Evolutionary conservation across 2,113 vertebrate genomes (phyloP).

Genomic region (Erpornis zantholeuca): DNA sequence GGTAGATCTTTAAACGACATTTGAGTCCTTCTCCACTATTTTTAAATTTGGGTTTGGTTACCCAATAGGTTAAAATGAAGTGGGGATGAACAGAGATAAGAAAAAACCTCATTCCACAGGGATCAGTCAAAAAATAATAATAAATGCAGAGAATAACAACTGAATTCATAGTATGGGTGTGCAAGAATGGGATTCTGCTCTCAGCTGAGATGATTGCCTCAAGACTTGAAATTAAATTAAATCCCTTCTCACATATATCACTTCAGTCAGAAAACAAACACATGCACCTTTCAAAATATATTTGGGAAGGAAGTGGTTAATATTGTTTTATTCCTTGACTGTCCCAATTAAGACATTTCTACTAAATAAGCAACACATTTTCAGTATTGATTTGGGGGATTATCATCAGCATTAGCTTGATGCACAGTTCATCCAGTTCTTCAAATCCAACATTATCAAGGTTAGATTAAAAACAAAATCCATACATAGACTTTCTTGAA

Average conservation of each 20-base stretch:
- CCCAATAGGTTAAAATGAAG: background rate
- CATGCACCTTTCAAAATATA: background rate
- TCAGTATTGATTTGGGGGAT: background rate
- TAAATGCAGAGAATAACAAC: background rate
- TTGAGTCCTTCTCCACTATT: background rate
- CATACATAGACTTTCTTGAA: background rate
- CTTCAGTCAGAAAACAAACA: background rate
- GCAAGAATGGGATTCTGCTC: background rate
- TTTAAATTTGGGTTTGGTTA: background rate
- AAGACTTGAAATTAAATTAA: background rate
- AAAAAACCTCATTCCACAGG: background rate
- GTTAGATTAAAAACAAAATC: background rate
- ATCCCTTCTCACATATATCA: background rate
- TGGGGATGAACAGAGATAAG: background rate
- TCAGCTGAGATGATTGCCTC: background rate
- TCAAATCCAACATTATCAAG: background rate
- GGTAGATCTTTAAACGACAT: background rate
- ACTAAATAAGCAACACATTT: background rate
- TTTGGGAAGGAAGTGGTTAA: background rate
- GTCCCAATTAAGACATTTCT: background rate
- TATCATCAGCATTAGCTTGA: background rate
- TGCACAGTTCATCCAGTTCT: background rate
- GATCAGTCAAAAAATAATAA: background rate
- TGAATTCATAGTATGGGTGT: background rate
- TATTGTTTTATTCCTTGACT: background rate